Conservation (phyloP, 2,113 vertebrate species). For the Paramisgurnus dabryanus region DNA sequence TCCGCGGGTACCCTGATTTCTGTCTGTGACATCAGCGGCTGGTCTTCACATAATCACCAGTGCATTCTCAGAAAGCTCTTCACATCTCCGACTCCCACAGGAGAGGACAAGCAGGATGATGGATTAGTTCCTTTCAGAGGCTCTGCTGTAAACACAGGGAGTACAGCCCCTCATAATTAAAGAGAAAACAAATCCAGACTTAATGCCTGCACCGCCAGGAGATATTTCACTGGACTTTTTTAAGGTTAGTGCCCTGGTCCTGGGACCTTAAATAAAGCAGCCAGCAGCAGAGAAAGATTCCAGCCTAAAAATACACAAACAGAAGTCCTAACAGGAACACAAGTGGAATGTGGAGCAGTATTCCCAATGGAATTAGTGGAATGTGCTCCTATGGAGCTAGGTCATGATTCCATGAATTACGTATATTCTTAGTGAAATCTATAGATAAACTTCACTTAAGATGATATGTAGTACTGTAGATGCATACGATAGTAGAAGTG, state of each 20-base stretch:
- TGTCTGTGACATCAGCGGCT: neutral
- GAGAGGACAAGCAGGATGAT: slow-evolving; percentile 48
- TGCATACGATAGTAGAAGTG: neutral
- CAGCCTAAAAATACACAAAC: slow-evolving; percentile 58
- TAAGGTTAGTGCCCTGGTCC: neutral
- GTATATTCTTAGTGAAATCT: too few relatives aligned
- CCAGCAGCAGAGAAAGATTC: slow-evolving; percentile 48
- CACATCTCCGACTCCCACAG: slow-evolving; percentile 36
- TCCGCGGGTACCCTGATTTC: too few relatives aligned
- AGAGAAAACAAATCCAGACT: slow-evolving; percentile 28
- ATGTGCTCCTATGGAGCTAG: slow-evolving; percentile 49
- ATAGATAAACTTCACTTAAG: too few relatives aligned
- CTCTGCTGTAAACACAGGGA: slow-evolving; percentile 40
- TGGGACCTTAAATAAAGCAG: slow-evolving; percentile 38
- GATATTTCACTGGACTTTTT: slow-evolving; percentile 28
- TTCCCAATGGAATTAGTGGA: slow-evolving; percentile 65
- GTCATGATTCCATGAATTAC: too few relatives aligned
- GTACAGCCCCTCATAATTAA: slow-evolving; percentile 32
- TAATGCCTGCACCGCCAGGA: slow-evolving; percentile 19
- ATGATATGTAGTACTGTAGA: too few relatives aligned
- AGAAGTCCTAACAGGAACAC: slow-evolving; percentile 41
- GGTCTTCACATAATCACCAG: neutral
- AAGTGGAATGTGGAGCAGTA: slow-evolving; percentile 47
- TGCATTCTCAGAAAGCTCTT: slow-evolving; percentile 20
- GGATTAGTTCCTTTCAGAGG: slow-evolving; percentile 40